Base-by-base conservation (phyloP, 2,888 invertebrate species). In the Scaptomyza polygonia region DNA sequence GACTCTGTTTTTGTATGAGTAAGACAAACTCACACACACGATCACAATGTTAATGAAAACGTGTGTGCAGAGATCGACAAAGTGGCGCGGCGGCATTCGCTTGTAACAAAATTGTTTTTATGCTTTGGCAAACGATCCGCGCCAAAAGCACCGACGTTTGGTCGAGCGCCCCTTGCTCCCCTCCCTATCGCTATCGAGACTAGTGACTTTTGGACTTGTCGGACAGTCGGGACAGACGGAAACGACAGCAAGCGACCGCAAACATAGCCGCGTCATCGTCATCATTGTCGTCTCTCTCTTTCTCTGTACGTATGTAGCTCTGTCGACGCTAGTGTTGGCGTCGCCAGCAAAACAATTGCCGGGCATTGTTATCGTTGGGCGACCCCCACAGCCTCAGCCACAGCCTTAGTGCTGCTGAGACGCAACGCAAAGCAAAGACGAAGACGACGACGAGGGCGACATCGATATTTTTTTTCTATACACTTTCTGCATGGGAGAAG, bases 291-390 rank as follows among this genome's bases (percentile, higher is more conserved):
- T 59, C 8, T 16, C 36, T 16, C 16, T 36, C 14, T 32, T 12
- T 12, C 32, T 32, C 11, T 30, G 30, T 30, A 5, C 12, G 8
- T 30, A 16, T 11, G 49, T 47, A 40, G 16, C 44, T 45, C 36
- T 14, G 59, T 52, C 32, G 64, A 42, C 55, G 69, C 52, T 55
- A 63, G 14, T 58, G 65, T 57, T 62, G 55, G 40, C 57, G 52
- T 43, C 63, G 73, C 67, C 67, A 48, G 79, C 83, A 65, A 79
- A 70, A 81, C 81, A 81, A 85, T 85, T 79, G 86, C 79, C 71
- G 74, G 72, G 79, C 79, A 85, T 81, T 81, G 81, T 81, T 82
- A 79, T 69, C 64, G 77, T 80, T 81, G 74, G 53, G 34, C 72
- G 67, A 62, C 73, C 67, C 67, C 72, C 71, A 66, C 66, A 55